Evolutionary conservation across 92 coral and sea anemone species (phyloP).

Genomic region (Porites evermanni): DNA sequence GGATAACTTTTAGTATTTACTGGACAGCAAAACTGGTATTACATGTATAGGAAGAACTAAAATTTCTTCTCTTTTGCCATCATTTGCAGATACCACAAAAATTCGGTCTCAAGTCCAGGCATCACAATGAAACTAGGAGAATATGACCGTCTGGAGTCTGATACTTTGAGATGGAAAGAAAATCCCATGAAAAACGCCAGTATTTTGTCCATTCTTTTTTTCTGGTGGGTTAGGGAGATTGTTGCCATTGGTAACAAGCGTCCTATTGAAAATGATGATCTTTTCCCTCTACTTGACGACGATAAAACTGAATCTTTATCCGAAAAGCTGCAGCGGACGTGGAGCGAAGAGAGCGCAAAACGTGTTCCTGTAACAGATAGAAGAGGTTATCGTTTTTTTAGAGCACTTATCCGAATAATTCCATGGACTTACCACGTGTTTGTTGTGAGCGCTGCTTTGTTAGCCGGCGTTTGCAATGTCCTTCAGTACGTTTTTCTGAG

Average conservation of each 20-base stretch:
- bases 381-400: slow-evolving; percentile 35
- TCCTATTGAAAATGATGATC: slow-evolving; percentile 8
- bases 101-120: too few relatives aligned
- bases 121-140: background rate
- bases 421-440: slow-evolving; percentile 50
- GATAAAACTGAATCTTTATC: slow-evolving; percentile 49
- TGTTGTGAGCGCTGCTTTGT: slow-evolving; percentile 19
- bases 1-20: too few relatives aligned
- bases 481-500: slow-evolving; percentile 65
- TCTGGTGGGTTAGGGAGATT: slow-evolving; percentile 64
- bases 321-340: slow-evolving; percentile 32
- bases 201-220: slow-evolving; percentile 44
- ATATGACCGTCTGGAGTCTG: background rate
- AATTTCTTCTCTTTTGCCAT: too few relatives aligned
- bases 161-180: slow-evolving; percentile 15
- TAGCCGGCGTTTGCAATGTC: slow-evolving; percentile 59
- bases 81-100: too few relatives aligned
- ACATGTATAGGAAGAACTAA: too few relatives aligned
- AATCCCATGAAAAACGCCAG: slow-evolving; percentile 58
- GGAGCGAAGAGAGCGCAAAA: slow-evolving; percentile 32
- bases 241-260: slow-evolving; percentile 53
- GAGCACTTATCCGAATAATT: slow-evolving; percentile 49
- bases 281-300: slow-evolving; percentile 18
- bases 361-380: background rate
- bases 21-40: too few relatives aligned